A percentile compares a stretch with the other conserved stretches of the same genome.
phyloP scores from a whole-genome alignment of 2,797 vertebrate species.

The Gambusia yucatana region DNA sequence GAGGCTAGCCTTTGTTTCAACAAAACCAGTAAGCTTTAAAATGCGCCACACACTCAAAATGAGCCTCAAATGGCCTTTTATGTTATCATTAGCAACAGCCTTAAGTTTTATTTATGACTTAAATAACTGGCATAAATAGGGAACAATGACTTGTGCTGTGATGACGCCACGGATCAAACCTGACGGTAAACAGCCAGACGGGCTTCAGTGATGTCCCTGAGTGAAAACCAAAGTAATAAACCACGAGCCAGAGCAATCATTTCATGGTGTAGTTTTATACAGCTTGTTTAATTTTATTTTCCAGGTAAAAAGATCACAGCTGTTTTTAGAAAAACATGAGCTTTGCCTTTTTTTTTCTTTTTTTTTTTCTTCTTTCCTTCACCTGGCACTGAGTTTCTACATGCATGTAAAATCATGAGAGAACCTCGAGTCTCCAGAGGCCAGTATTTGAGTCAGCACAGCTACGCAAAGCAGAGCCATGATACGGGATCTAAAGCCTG shows the following conservation, averaged over 20 bases:
- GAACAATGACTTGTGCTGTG: conserved; percentile 56
- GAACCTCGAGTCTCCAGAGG: conserved; percentile 62
- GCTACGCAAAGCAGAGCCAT: conserved; percentile 63
- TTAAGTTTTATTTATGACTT: conserved; percentile 69
- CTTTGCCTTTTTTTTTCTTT: conserved; percentile 47
- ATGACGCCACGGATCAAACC: conserved; percentile 58
- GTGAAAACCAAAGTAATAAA: conserved; percentile 69
- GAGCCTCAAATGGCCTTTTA: conserved; percentile 56
- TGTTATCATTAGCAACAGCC: conserved; percentile 48
- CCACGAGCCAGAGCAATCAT: conserved; percentile 47
- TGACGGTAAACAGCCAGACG: conserved; percentile 43
- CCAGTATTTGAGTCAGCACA: conserved; percentile 74
- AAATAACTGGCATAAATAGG: conserved; percentile 71
- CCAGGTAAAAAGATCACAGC: conserved; percentile 68
- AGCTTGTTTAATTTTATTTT: conserved; percentile 63
- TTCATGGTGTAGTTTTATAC: conserved; percentile 55
- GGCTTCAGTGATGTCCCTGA: conserved; percentile 65
- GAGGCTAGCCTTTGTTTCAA: conserved; percentile 2
- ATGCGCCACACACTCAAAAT: conserved; percentile 57
- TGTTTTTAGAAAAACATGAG: conserved; percentile 62
- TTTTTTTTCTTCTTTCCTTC: not conserved
- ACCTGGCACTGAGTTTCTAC: conserved; percentile 56
- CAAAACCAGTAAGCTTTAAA: conserved; percentile 2
- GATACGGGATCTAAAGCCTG: conserved; percentile 54
- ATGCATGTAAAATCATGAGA: conserved; percentile 67